Percentiles rank a stretch among this genome's conserved stretches.
phyloP scores from a whole-genome alignment of 2,888 invertebrate genomes.

The Microctonus hyperodae region DNA sequence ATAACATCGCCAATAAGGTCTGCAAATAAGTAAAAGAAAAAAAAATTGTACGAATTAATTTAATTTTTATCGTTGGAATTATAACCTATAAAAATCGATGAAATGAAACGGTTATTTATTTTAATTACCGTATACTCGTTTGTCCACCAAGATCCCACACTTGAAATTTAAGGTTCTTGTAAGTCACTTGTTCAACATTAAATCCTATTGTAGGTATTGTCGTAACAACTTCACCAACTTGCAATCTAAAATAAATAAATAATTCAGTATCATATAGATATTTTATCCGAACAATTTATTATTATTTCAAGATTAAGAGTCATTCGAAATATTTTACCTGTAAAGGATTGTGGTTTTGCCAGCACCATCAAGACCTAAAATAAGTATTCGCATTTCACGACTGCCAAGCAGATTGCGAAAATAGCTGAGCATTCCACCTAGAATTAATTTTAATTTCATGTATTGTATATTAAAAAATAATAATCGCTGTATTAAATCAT shows the following conservation, averaged over 20 bases:
- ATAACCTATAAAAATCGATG: not conserved
- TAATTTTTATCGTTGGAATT: not conserved
- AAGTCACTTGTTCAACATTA: constrained; percentile 99
- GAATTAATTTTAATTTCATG: constrained; percentile 49
- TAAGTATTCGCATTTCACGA: constrained; percentile 97
- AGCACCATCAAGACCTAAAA: constrained; percentile 97
- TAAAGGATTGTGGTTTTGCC: constrained; percentile 99
- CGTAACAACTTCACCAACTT: constrained; percentile 98
- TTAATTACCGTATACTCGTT: constrained; percentile 90
- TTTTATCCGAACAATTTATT: too few relatives aligned
- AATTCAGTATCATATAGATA: not conserved
- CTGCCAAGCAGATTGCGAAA: constrained; percentile 95
- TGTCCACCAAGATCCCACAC: constrained; percentile 99
- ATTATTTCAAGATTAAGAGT: constrained; percentile 30
- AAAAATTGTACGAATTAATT: too few relatives aligned
- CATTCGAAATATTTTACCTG: constrained; percentile 63
- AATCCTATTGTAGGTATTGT: constrained; percentile 99
- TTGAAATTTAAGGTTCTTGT: constrained; percentile 99
- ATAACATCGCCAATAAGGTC: constrained; percentile 99
- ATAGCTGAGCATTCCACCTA: constrained; percentile 96
- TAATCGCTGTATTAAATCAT: not conserved
- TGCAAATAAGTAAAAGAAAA: too few relatives aligned
- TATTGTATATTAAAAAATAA: not conserved
- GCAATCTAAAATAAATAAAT: constrained; percentile 68
- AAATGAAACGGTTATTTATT: not conserved